These are phyloP conservation scores for Pentalonia nigronervosa DNA, from an alignment of 1,140 invertebrate species.

Conservation along the genomic window DNA sequence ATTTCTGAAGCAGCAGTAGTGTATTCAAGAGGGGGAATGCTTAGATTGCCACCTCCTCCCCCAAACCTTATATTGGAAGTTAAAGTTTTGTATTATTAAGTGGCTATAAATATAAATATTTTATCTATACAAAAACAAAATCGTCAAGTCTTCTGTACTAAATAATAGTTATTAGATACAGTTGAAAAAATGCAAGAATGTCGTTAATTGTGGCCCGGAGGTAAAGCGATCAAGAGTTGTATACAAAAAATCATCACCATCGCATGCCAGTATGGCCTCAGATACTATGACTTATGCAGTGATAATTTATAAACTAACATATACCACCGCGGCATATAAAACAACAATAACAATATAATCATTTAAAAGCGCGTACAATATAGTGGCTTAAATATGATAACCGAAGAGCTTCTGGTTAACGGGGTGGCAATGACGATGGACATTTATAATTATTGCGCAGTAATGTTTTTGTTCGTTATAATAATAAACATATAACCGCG, in stretches of 20 bases:
- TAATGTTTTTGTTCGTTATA: neutral
- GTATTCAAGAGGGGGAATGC: neutral
- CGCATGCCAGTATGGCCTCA: too few species aligned
- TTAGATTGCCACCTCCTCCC: too few species aligned
- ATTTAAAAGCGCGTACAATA: neutral
- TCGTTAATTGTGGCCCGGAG: neutral
- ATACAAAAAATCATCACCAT: neutral
- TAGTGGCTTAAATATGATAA: slow-evolving; percentile 12
- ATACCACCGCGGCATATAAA: too few species aligned
- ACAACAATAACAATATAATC: neutral
- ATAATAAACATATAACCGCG: too few species aligned
- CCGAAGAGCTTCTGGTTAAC: neutral
- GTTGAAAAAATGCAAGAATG: neutral
- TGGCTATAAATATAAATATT: too few species aligned
- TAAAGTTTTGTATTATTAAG: too few species aligned
- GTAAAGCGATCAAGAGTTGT: neutral
- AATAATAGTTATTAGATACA: neutral
- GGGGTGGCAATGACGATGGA: neutral
- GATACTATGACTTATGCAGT: neutral
- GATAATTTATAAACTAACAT: neutral
- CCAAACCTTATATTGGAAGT: too few species aligned
- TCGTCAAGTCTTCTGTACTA: neutral
- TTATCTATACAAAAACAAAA: neutral
- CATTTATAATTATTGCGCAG: neutral
- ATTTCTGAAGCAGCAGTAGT: too few species aligned